Evolutionary conservation across 2,888 invertebrate species (phyloP).

Genomic region (Atrina japonica): DNA sequence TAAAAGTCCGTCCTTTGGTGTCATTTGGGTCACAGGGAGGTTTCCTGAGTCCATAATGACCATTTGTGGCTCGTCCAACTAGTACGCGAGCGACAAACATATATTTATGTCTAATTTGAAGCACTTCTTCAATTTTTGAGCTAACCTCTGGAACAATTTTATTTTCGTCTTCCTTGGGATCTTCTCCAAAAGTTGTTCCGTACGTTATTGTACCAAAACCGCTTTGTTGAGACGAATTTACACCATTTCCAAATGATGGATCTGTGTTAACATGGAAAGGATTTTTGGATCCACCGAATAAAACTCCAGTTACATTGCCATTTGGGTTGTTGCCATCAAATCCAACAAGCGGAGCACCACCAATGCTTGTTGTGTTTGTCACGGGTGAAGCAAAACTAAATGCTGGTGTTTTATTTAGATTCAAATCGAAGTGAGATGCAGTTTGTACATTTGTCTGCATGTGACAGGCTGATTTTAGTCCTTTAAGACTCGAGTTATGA

Average conservation of each 20-base stretch:
- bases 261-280: not conserved
- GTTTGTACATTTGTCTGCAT: no score
- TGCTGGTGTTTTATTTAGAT: no score
- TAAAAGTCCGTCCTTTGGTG: conserved; percentile 54
- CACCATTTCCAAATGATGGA: not conserved
- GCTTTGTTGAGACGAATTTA: not conserved
- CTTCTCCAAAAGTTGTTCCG: conserved; percentile 23
- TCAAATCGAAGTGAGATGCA: no score
- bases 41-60: conserved; percentile 54
- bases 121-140: not conserved
- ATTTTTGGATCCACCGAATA: no score
- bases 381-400: no score
- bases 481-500: no score
- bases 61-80: conserved; percentile 62
- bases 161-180: not conserved
- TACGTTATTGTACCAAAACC: conserved; percentile 25
- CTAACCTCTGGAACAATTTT: not conserved
- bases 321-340: no score
- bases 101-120: conserved; percentile 17
- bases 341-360: no score
- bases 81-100: conserved; percentile 70
- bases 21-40: conserved; percentile 60
- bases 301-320: no score
- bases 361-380: no score
- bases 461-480: no score